Conservation (phyloP, 2,888 invertebrate species). For the Pristionchus fissidentatus region DNA sequence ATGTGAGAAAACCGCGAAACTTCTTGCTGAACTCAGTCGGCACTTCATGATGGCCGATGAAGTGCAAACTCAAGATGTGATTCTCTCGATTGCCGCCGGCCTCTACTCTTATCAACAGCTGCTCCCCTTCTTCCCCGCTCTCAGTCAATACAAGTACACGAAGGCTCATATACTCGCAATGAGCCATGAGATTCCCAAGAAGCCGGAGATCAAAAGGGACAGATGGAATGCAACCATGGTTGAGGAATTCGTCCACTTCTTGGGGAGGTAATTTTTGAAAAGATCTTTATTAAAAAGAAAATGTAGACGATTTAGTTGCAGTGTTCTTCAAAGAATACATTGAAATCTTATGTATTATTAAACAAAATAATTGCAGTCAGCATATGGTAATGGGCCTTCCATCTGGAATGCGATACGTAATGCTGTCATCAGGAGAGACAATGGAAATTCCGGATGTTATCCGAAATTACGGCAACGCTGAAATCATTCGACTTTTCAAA, state of each 20-base stretch:
- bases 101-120: not conserved
- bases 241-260: not conserved
- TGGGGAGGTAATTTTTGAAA: not conserved
- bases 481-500: too few relatives aligned
- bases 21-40: not conserved
- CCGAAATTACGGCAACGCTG: too few relatives aligned
- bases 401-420: too few relatives aligned
- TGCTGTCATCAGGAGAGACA: too few relatives aligned
- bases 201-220: not conserved
- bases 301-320: too few relatives aligned
- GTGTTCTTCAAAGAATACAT: too few relatives aligned
- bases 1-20: not conserved
- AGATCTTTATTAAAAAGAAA: too few relatives aligned
- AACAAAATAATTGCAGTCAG: too few relatives aligned
- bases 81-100: not conserved
- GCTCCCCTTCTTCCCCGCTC: not conserved
- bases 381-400: too few relatives aligned
- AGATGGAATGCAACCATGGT: not conserved
- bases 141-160: not conserved
- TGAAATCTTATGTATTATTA: too few relatives aligned
- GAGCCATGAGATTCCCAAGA: not conserved
- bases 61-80: not conserved
- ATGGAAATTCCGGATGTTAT: too few relatives aligned
- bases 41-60: not conserved
- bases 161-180: not conserved